Base-by-base conservation (phyloP, 53 echinoderm and acorn worm genomes). In the Crossaster papposus region DNA sequence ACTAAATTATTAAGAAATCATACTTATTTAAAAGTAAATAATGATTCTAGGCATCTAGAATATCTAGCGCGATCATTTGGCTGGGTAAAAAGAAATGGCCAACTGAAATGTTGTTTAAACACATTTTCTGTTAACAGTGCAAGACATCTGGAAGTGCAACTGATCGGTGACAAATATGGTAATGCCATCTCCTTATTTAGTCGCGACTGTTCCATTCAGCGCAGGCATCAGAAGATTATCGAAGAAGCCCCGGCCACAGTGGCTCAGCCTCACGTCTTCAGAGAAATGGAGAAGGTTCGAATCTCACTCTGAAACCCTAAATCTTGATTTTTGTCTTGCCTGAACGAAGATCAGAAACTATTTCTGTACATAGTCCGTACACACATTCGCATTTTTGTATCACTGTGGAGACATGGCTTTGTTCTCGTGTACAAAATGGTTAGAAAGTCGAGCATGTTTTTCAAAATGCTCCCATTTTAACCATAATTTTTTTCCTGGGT, bases 201-300 rank as follows among this genome's bases (percentile, higher is more conserved):
- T 14, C 93, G 98, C 52, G 98, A 98, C 37, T 98, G 98, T 54
- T 98, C 98, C 53, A 98, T 98, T 77, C 98, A 98, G 77, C 91
- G 98, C 31, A 90, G 98, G 26, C 98, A 98, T 54, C 98, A 98
- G 90, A 98, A 98, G 91, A 98, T 98, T 81, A 96, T 98, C 20
- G 98, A 98, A 74, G 98, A 98, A 75, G 98, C 98, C 1, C 98
- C 98, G 9, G 90, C 96, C 8, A 93, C 96, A 18, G 93, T 98
- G 24, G 94, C 98, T 8, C 82, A 72, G 53, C 79, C 90, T 22
- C 93, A 96, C 1, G 92, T 95, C 83, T 94, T 98, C 85, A 80
- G 88, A 65, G 92, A 98, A 79, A 98, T 98, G 98, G 98, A 98
- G 86, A 96, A 96, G 93, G 98, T 98, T 82, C 53, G 30, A 34